Conservation (phyloP, 2,113 vertebrate genomes). For the Eupsittula cactorum region DNA sequence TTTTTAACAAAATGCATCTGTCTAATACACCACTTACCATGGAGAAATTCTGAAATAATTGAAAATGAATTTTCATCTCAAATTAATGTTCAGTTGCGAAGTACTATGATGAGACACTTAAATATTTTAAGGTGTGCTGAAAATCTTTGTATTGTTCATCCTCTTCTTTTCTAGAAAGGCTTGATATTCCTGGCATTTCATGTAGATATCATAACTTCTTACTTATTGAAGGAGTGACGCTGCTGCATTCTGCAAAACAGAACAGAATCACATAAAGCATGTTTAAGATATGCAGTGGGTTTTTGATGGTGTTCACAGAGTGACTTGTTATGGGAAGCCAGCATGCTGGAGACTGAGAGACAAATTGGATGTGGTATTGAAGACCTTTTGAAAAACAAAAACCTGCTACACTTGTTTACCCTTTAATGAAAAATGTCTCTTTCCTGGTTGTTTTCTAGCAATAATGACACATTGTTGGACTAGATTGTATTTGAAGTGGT, state of each 20-base stretch:
- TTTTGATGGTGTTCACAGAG: neutral
- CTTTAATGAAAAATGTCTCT: neutral
- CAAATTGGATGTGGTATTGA: neutral
- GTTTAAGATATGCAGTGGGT: neutral
- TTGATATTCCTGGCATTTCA: neutral
- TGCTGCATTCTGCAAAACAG: neutral
- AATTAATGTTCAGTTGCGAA: neutral
- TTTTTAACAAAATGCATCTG: neutral
- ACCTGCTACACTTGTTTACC: accelerated
- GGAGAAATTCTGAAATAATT: neutral
- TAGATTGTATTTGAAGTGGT: neutral
- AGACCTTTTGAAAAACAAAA: neutral
- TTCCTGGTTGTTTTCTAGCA: neutral
- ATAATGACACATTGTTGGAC: neutral
- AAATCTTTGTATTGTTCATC: neutral
- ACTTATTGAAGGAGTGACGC: neutral
- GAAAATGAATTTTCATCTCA: neutral
- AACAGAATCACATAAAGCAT: neutral
- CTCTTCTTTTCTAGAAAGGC: neutral
- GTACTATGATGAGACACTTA: neutral
- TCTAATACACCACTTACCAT: neutral
- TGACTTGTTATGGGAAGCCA: neutral
- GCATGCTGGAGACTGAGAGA: neutral
- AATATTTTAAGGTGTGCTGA: neutral
- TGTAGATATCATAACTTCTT: neutral